phyloP scores from a whole-genome alignment of 2,113 vertebrate species.

The Anhinga rufa region DNA sequence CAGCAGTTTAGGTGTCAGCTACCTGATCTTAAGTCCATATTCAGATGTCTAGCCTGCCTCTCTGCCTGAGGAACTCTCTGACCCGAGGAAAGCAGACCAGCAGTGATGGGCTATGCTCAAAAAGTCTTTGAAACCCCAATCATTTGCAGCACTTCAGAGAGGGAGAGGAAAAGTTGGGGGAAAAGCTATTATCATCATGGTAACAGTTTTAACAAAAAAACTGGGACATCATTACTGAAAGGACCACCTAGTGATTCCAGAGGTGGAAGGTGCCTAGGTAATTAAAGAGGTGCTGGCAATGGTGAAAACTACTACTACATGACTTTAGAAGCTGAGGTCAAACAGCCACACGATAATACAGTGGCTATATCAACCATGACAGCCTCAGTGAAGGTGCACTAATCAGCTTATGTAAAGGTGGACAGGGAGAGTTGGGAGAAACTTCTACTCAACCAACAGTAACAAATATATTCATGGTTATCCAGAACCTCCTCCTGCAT shows the following conservation, averaged over 20 bases:
- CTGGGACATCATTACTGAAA: not conserved
- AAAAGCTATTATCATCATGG: not conserved
- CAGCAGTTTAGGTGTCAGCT: not conserved
- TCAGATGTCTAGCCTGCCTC: not conserved
- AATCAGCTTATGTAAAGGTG: not conserved
- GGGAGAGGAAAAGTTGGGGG: not conserved
- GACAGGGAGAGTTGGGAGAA: not conserved
- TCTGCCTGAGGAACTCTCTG: too few species aligned
- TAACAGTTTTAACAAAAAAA: not conserved
- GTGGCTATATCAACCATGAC: not conserved
- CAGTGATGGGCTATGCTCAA: not conserved
- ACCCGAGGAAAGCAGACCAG: not conserved
- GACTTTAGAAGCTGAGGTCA: not conserved
- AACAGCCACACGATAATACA: not conserved
- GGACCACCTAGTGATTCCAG: not conserved
- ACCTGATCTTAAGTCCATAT: not conserved
- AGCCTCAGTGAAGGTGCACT: not conserved
- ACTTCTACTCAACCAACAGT: not conserved
- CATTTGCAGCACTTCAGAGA: not conserved
- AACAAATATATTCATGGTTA: not conserved
- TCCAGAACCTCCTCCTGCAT: not conserved
- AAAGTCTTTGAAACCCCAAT: not conserved
- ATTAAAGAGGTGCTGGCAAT: not conserved
- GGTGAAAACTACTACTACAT: not conserved
- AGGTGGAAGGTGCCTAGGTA: not conserved